Conservation (phyloP, 2,888 invertebrate genomes). For the Cerastis leucographa region DNA sequence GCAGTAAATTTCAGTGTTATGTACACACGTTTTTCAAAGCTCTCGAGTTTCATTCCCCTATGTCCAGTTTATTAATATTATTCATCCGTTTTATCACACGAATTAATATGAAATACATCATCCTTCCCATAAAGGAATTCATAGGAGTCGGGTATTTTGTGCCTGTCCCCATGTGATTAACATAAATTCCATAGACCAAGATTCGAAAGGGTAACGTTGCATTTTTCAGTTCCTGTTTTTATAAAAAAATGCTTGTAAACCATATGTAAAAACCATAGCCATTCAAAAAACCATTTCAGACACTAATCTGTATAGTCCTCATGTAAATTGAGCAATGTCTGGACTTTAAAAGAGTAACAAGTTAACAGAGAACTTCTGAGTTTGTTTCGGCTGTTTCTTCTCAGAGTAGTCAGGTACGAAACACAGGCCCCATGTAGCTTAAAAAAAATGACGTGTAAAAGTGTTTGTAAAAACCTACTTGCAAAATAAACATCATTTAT, state of each 20-base stretch:
- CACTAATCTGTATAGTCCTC: no score
- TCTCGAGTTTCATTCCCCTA: neutral
- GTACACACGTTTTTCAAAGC: neutral
- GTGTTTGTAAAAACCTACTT: no score
- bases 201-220: conserved; percentile 1
- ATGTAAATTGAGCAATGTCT: no score
- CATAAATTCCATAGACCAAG: conserved; percentile 39
- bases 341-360: no score
- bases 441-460: no score
- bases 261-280: no score
- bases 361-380: no score
- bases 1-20: neutral
- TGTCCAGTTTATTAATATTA: neutral
- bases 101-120: conserved; percentile 37
- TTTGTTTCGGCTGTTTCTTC: no score
- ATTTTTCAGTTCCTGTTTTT: neutral
- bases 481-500: no score
- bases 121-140: neutral
- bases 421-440: no score
- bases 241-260: neutral
- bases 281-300: no score
- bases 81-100: neutral
- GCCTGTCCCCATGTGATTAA: conserved; percentile 7
- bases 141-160: conserved; percentile 32
- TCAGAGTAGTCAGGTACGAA: no score